Percentiles rank a stretch among this genome's conserved stretches.
Evolutionary conservation across 2,888 invertebrate species (phyloP).

Genomic region (Dioctria rufipes): DNA sequence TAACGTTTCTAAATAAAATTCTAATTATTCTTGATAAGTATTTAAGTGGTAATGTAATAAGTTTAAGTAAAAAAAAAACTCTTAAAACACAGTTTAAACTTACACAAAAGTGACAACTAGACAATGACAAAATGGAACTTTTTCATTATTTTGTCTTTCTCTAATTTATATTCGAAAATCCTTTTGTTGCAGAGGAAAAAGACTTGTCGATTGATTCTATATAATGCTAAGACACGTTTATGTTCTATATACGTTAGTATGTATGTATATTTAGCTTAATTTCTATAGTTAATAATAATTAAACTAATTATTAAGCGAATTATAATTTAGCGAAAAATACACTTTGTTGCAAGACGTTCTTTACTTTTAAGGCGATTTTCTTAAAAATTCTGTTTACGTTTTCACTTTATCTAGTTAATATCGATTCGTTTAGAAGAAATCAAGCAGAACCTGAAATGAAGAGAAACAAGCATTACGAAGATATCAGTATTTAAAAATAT

Average conservation of each 20-base stretch:
- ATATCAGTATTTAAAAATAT: conserved; percentile 53
- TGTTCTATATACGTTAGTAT: too few relatives aligned
- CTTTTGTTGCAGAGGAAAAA: conserved; percentile 46
- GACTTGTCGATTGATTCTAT: conserved; percentile 42
- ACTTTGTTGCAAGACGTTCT: conserved; percentile 29
- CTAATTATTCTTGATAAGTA: not conserved
- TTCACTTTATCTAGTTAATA: conserved; percentile 16
- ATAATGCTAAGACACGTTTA: not conserved
- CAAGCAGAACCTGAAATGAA: conserved; percentile 10
- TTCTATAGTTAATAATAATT: not conserved
- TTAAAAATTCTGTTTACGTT: conserved; percentile 36
- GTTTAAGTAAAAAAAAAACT: conserved; percentile 24
- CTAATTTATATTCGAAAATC: conserved; percentile 15
- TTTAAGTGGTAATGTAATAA: not conserved
- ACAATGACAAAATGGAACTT: not conserved
- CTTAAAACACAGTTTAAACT: conserved; percentile 9
- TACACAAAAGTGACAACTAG: conserved; percentile 41
- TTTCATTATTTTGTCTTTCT: too few relatives aligned
- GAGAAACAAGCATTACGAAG: conserved; percentile 47
- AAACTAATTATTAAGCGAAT: not conserved
- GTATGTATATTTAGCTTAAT: not conserved
- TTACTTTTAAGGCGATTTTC: conserved; percentile 18
- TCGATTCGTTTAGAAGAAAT: not conserved
- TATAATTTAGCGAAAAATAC: not conserved
- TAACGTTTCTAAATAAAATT: not conserved